These are phyloP conservation scores for Zingel zingel DNA, from an alignment of 2,113 vertebrate species.

Conservation along the genomic window DNA sequence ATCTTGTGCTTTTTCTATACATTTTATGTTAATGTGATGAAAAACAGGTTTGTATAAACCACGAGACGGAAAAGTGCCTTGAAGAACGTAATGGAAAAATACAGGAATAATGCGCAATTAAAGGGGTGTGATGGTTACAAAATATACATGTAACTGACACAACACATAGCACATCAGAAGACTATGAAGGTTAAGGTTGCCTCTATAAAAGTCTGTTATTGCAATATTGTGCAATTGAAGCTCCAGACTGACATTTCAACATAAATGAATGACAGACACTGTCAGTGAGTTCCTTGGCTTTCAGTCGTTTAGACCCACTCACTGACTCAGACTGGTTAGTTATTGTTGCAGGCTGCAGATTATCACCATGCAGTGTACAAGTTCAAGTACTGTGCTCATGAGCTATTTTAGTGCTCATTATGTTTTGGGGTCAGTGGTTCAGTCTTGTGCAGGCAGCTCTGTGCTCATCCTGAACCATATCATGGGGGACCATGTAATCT, in stretches of 20 bases:
- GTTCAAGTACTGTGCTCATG: background rate
- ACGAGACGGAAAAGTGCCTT: background rate
- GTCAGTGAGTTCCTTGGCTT: background rate
- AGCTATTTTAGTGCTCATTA: constrained; percentile 50
- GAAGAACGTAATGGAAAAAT: background rate
- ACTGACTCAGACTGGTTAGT: background rate
- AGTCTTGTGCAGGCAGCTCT: background rate
- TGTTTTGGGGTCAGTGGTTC: constrained; percentile 49
- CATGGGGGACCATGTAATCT: background rate
- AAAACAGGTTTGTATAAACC: background rate
- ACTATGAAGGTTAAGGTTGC: background rate
- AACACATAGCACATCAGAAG: background rate
- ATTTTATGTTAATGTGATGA: background rate
- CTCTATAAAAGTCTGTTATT: no score
- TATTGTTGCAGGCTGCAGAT: background rate
- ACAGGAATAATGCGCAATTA: background rate
- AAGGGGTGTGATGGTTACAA: background rate
- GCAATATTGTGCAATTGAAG: background rate
- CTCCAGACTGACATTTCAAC: background rate
- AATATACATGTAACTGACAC: no score
- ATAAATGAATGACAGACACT: no score
- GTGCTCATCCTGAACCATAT: background rate
- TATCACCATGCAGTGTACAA: background rate
- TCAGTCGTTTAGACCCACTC: no score
- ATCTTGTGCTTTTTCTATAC: background rate